These are phyloP conservation scores for Willowsia nigromaculata DNA, from an alignment of 2,888 invertebrate species.

Conservation along the genomic window DNA sequence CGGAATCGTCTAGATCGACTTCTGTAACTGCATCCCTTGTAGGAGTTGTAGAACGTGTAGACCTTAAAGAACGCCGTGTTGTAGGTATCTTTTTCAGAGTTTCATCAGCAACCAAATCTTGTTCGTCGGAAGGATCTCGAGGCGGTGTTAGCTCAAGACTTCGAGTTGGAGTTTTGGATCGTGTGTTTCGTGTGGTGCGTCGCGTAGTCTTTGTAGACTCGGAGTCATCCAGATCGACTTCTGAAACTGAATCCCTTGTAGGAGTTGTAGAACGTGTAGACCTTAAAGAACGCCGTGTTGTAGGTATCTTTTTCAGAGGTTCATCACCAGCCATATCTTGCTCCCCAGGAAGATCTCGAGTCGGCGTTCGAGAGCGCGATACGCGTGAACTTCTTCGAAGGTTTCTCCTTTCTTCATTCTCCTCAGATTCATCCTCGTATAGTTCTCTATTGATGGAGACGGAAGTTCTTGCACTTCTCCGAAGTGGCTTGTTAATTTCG, in stretches of 20 bases:
- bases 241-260: background rate
- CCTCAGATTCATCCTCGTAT: too few species aligned
- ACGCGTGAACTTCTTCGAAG: background rate
- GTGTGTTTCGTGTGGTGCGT: background rate
- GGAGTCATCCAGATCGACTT: background rate
- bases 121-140: too few species aligned
- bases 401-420: background rate
- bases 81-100: too few species aligned
- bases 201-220: background rate
- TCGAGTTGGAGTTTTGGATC: slow-evolving; percentile 32
- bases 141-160: background rate
- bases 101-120: too few species aligned
- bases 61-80: background rate
- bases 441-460: background rate
- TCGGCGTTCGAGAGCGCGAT: background rate
- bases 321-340: too few species aligned
- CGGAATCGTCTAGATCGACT: background rate
- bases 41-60: slow-evolving; percentile 25
- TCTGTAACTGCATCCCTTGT: background rate
- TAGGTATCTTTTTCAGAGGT: too few species aligned
- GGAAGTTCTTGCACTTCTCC: too few species aligned
- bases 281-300: background rate
- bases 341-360: too few species aligned
- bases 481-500: too few species aligned
- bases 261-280: slow-evolving; percentile 27